Base-by-base conservation (phyloP, 2,888 invertebrate genomes). In the Drosophila niveifrons region DNA sequence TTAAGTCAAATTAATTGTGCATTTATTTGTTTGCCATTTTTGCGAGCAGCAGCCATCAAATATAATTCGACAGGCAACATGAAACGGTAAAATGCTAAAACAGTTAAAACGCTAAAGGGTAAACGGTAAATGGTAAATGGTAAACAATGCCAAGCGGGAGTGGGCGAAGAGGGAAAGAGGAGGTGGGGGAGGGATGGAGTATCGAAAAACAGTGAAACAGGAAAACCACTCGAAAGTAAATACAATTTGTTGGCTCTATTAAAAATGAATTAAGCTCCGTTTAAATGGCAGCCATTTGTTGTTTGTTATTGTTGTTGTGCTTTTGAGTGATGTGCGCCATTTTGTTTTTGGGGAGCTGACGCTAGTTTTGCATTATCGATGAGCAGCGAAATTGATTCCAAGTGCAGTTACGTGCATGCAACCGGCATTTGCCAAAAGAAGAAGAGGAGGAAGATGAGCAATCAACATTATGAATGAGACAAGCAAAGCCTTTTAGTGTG, bases 1-100 rank as follows among this genome's bases (percentile, higher is more conserved):
- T 88, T 88, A 86, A 81, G 89, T 81, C 87, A 83, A 84, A 84
- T 84, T 84, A 84, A 84, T 84, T 87, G 83, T 84, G 65, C 85
- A 84, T 89, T 89, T 84, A 89, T 89, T 87, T 84, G 69, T 72
- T 80, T 82, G 83, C 75, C 50, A 78, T 69, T 78, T 67, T 61
- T 52, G 75, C 52, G 44, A 56, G 66, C 43, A 64, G 66, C 84
- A 75, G 79, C 71, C 83, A 89, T 84, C 83, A 84, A 89, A 87
- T 81, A 78, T 84, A 84, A 89, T 84, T 84, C 85, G 83, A 84
- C 83, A 84, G 82, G 71, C 70, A 84, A 84, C 89, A 88, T 83
- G 83, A 11, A 34, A 13, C 31, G 13, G 31, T 15, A 44, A 10
- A 31, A 31, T 31, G 31, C 9, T 10, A 31, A 11, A 51, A 34